These are phyloP conservation scores for Agonopterix alstromeriana DNA, from an alignment of 2,888 invertebrate genomes.

Conservation along the genomic window DNA sequence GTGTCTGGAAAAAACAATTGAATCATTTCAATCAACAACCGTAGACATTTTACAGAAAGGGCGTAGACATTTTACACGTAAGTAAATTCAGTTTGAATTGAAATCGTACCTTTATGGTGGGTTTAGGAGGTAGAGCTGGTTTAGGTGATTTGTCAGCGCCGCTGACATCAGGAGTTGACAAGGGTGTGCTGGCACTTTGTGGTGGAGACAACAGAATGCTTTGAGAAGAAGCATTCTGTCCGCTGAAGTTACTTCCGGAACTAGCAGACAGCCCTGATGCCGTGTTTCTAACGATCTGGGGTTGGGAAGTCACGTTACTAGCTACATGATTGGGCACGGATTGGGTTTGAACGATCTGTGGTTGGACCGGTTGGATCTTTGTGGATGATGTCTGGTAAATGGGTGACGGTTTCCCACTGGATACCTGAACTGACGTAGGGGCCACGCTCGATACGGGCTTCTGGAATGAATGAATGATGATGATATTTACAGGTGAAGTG, in stretches of 20 bases:
- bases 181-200: constrained; percentile 78
- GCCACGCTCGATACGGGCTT: constrained; percentile 93
- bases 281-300: constrained; percentile 71
- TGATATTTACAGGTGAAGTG: constrained; percentile 63
- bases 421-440: constrained; percentile 83
- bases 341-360: constrained; percentile 80
- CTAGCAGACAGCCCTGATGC: constrained; percentile 64
- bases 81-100: background rate
- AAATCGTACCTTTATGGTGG: constrained; percentile 76
- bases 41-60: background rate
- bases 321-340: constrained; percentile 63
- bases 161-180: constrained; percentile 72
- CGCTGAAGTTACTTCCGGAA: constrained; percentile 60
- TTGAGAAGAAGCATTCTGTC: constrained; percentile 56
- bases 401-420: constrained; percentile 82
- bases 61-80: too few species aligned
- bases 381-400: constrained; percentile 89
- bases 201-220: constrained; percentile 76
- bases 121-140: constrained; percentile 91
- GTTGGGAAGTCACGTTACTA: constrained; percentile 68
- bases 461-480: constrained; percentile 76
- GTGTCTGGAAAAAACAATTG: constrained; percentile 45
- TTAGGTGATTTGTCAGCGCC: constrained; percentile 78
- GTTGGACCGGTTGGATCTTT: constrained; percentile 88
- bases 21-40: background rate